These are phyloP conservation scores for Ambastaia sidthimunki DNA, from an alignment of 2,797 vertebrate species.

Conservation along the genomic window DNA sequence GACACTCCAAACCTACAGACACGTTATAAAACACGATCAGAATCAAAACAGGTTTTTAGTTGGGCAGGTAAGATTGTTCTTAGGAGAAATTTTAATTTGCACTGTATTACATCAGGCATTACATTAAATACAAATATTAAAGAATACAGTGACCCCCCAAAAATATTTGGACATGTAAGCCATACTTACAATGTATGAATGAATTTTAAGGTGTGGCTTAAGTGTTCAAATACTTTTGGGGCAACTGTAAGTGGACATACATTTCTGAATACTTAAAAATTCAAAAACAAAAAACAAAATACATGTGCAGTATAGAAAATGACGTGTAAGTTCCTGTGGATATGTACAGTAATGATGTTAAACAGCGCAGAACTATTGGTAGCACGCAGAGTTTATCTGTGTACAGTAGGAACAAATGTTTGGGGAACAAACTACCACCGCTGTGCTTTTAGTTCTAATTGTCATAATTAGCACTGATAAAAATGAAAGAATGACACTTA, in stretches of 20 bases:
- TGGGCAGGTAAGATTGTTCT: not conserved
- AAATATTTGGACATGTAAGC: not conserved
- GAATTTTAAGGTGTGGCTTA: not conserved
- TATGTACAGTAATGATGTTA: not conserved
- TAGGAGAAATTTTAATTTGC: no score
- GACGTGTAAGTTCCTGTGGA: constrained; percentile 37
- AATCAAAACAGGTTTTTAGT: not conserved
- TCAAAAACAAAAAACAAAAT: not conserved
- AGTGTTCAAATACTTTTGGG: not conserved
- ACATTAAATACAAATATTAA: not conserved
- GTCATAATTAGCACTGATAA: not conserved
- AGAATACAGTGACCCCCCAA: no score
- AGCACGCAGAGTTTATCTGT: not conserved
- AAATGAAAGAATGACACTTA: no score
- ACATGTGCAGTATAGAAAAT: no score
- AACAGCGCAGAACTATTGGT: not conserved
- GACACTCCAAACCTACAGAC: constrained; percentile 88
- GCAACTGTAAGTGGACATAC: no score
- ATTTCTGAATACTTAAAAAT: not conserved
- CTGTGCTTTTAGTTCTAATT: no score
- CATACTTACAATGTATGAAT: not conserved
- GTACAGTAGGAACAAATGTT: no score
- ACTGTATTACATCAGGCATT: not conserved
- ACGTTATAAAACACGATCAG: not conserved
- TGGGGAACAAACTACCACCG: no score